Conservation (phyloP, 2,888 invertebrate species). For the Tuberolachnus salignus region DNA sequence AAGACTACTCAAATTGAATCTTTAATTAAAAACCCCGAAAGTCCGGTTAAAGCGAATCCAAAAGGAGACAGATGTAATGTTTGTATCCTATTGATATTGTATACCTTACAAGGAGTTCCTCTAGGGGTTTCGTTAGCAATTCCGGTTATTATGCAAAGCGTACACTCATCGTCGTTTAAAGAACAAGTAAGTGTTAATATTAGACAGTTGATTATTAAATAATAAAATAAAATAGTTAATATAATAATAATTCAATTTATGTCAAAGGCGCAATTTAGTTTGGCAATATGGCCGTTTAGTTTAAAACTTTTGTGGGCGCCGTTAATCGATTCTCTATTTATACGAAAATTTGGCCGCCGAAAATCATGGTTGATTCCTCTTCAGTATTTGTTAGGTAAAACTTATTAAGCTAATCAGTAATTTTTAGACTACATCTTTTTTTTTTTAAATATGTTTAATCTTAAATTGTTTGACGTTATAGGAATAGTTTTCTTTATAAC, state of each 20-base stretch:
- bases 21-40: constrained; percentile 6
- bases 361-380: constrained; percentile 97
- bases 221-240: constrained; percentile 31
- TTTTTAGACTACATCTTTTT: background rate
- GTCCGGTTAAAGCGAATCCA: constrained; percentile 1
- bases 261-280: constrained; percentile 85
- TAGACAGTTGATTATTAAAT: background rate
- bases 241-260: constrained; percentile 51
- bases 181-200: constrained; percentile 73
- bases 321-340: constrained; percentile 91
- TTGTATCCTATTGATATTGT: constrained; percentile 85
- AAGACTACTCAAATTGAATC: constrained; percentile 27
- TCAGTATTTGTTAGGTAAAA: constrained; percentile 84
- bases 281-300: constrained; percentile 90
- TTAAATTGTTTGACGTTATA: constrained; percentile 18
- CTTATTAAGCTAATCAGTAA: background rate
- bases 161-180: constrained; percentile 85
- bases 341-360: constrained; percentile 82
- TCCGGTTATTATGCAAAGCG: constrained; percentile 92
- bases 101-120: constrained; percentile 93
- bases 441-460: background rate
- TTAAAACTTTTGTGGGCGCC: constrained; percentile 98
- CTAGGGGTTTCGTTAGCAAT: constrained; percentile 91
- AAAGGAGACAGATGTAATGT: constrained; percentile 81
- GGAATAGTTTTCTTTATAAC: constrained; percentile 76